Conservation (phyloP, 1,140 invertebrate genomes). For the Copidosoma floridanum region DNA sequence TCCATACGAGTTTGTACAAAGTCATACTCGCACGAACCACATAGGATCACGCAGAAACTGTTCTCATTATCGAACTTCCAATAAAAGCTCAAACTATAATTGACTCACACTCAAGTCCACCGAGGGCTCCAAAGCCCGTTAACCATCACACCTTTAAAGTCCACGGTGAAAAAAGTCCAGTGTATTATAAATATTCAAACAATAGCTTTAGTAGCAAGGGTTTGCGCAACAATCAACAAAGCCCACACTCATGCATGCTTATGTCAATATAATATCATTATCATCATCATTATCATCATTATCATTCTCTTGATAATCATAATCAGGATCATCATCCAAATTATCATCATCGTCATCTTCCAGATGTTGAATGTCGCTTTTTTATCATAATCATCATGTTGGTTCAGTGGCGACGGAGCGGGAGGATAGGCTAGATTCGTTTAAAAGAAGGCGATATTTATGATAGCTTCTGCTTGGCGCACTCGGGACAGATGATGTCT, state of each 20-base stretch:
- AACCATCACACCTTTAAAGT: neutral
- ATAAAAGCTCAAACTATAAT: too few species aligned
- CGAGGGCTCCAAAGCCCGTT: neutral
- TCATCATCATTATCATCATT: too few species aligned
- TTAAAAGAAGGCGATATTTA: slow-evolving; percentile 56
- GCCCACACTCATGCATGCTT: neutral
- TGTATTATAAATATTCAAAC: neutral
- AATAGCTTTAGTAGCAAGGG: slow-evolving; percentile 6
- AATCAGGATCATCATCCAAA: too few species aligned
- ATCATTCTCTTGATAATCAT: too few species aligned
- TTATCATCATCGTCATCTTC: too few species aligned
- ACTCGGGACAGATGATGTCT: slow-evolving; percentile 98
- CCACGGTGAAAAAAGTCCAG: neutral
- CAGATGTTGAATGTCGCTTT: too few species aligned
- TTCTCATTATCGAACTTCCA: too few species aligned
- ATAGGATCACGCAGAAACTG: too few species aligned
- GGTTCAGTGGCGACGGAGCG: neutral
- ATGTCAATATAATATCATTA: too few species aligned
- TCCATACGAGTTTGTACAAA: neutral
- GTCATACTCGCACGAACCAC: neutral
- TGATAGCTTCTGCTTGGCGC: slow-evolving; percentile 94
- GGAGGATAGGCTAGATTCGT: neutral
- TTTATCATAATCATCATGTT: too few species aligned
- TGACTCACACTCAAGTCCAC: neutral
- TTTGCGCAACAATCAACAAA: neutral